Base-by-base conservation (phyloP, 2,113 vertebrate genomes). In the Cebidichthys violaceus region DNA sequence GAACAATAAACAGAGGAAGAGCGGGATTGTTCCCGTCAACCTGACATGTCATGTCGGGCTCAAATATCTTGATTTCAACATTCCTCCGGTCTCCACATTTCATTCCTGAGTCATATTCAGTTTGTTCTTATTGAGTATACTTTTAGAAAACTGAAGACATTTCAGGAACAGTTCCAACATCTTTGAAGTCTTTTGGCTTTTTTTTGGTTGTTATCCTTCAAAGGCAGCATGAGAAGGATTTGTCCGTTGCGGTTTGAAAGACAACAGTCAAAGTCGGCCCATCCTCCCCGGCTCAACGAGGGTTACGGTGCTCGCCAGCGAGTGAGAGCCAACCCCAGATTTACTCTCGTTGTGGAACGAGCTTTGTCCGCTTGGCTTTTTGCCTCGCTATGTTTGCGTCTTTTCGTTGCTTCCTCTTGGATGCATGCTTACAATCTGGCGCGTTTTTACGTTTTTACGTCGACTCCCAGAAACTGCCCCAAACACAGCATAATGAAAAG, bases 1-100 rank as follows among this genome's bases (percentile, higher is more conserved):
- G 84, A 89, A 90, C 86, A 92, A 92, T 92, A 92, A 92, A 92
- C 89, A 92, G 64, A 81, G 75, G 70, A 84, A 77, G 73, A 78
- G 79, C 37, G 27, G 77, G 77, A 67, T 77, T 66, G 80, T 79
- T 82, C 83, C 61, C 24, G 33, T 91, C 64, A 81, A 33, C 59
- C 71, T 60, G 71, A 60, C 43, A 45, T 82, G 86, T 82, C 82
- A 71, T 75, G 70, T 87, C 64, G 50, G 79, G 50, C 76, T 59
- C 65, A 86, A 75, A 88, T 52, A 66, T 80, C 62, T 76, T 85
- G 60, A 91, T 89, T 85, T 89, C 69, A 86, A 65, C 76, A 89
- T 86, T 86, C 78, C n/a, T 60, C 77, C 83, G 43, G 24, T 50
- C 78, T 77, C 75, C 71, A 77, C 52, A 47, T 50, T 55, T 72